Evolutionary conservation across 1,140 invertebrate species (phyloP).

Genomic region (Branchinecta lindahli): DNA sequence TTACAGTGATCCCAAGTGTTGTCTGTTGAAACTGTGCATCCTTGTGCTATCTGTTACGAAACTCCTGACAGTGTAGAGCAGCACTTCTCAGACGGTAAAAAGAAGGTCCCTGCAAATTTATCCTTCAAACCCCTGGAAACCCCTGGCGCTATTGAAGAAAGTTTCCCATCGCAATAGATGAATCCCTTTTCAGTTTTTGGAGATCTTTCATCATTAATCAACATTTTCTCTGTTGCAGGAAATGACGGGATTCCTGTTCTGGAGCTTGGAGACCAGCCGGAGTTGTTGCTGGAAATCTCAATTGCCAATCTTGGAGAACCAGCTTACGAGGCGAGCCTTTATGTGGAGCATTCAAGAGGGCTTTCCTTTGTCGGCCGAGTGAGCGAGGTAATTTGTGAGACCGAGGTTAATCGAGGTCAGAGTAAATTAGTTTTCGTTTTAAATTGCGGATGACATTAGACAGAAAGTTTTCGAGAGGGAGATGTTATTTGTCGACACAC

Average conservation of each 20-base stretch:
- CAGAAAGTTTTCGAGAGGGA: conserved; percentile 20
- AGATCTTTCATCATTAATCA: no score
- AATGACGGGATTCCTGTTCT: conserved; percentile 28
- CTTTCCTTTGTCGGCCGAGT: conserved; percentile 58
- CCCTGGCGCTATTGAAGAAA: no score
- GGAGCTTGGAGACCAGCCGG: conserved; percentile 53
- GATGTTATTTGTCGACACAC: neutral
- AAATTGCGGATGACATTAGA: conserved; percentile 9
- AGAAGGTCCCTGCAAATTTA: no score
- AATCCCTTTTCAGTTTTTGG: no score
- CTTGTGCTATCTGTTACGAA: no score
- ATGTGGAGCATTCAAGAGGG: conserved; percentile 55
- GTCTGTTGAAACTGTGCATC: no score
- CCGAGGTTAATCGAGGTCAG: conserved; percentile 11
- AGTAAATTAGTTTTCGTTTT: no score
- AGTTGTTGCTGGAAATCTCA: conserved; percentile 55
- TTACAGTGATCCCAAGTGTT: no score
- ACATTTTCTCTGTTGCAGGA: conserved; percentile 10
- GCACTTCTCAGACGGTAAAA: no score
- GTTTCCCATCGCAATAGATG: no score
- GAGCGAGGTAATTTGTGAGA: conserved; percentile 31
- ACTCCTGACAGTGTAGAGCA: no score
- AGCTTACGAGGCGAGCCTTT: conserved; percentile 75
- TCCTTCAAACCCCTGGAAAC: no score
- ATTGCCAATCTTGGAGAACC: conserved; percentile 66